phyloP scores from a whole-genome alignment of 2,888 invertebrate species.

The Ophonus ardosiacus region DNA sequence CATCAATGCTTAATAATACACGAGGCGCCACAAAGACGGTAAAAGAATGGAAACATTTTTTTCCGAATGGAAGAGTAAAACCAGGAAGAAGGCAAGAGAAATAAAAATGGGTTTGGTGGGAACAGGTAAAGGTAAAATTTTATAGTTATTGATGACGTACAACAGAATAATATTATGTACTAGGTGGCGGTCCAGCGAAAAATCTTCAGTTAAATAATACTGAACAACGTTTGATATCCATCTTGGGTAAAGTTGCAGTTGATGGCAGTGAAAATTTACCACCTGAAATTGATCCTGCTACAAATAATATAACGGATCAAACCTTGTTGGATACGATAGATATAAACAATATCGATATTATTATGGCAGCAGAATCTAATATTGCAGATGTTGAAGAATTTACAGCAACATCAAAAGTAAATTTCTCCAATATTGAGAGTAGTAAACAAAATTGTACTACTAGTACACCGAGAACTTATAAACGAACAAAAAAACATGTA shows the following conservation, averaged over 20 bases:
- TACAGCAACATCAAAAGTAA: neutral
- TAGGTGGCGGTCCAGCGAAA: neutral
- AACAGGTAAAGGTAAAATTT: constrained; percentile 10
- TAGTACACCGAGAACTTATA: neutral
- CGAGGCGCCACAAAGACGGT: neutral
- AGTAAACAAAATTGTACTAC: neutral
- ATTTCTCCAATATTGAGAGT: neutral
- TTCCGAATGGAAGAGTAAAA: constrained; percentile 1
- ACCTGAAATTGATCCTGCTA: neutral
- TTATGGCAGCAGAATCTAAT: neutral
- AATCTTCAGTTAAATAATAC: neutral
- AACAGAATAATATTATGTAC: neutral
- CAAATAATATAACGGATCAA: neutral
- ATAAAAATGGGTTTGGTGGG: neutral
- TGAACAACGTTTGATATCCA: neutral
- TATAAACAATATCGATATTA: neutral
- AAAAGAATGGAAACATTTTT: neutral
- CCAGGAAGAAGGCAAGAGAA: neutral
- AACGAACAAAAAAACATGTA: neutral
- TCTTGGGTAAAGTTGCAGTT: neutral
- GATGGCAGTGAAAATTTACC: constrained; percentile 1
- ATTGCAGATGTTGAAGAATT: neutral
- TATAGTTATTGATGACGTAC: neutral
- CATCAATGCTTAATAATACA: neutral
- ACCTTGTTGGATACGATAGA: neutral